Conservation (phyloP, 2,797 vertebrate genomes). For the Tragelaphus eurycerus region DNA sequence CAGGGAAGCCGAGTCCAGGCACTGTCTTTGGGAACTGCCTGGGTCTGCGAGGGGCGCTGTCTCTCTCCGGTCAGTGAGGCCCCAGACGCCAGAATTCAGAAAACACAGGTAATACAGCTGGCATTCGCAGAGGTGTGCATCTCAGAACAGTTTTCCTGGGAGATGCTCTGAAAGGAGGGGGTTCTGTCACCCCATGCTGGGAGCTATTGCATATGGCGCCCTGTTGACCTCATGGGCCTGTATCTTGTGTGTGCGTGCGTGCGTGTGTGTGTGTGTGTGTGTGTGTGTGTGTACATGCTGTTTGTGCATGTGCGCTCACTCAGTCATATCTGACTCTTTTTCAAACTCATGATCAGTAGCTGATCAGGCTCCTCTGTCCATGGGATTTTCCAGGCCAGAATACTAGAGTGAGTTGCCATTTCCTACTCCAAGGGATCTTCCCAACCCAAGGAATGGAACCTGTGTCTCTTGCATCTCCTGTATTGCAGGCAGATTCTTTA, state of each 20-base stretch:
- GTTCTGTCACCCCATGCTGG: background rate
- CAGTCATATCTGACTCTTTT: background rate
- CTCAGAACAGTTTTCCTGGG: background rate
- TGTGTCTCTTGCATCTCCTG: background rate
- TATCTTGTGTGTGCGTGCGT: background rate
- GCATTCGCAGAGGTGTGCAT: accelerated
- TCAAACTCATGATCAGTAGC: background rate
- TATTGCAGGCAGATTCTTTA: background rate
- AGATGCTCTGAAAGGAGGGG: background rate
- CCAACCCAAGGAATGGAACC: background rate
- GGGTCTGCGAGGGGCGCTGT: accelerated
- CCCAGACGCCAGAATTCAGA: background rate
- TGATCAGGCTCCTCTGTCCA: background rate
- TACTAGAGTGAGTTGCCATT: background rate
- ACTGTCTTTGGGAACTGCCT: background rate
- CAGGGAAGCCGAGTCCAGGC: background rate
- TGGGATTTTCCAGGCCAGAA: background rate
- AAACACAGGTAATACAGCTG: accelerated
- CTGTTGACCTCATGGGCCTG: accelerated
- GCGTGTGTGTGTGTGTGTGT: accelerated
- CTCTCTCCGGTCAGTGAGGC: accelerated
- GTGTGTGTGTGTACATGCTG: too few relatives aligned
- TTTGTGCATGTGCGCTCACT: accelerated
- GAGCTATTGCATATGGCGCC: accelerated
- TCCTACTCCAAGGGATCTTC: background rate